Evolutionary conservation across 1,140 invertebrate genomes (phyloP).

Genomic region (Aphaenogaster rudis): DNA sequence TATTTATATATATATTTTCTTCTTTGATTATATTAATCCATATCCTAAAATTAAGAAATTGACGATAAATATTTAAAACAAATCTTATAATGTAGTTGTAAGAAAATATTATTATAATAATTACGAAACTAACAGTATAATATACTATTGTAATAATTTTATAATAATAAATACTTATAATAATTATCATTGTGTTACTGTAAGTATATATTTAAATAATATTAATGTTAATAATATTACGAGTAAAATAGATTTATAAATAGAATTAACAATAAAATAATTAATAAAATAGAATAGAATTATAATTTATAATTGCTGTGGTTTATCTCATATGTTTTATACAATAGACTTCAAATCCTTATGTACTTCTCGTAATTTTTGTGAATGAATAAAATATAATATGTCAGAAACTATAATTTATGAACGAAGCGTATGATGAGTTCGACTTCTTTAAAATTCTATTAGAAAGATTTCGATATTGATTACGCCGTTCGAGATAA

Average conservation of each 20-base stretch:
- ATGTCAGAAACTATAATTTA: not conserved
- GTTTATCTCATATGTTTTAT: conserved; percentile 22
- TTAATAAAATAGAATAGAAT: not conserved
- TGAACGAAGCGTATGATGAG: conserved; percentile 6
- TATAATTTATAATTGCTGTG: conserved; percentile 23
- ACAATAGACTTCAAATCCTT: conserved; percentile 29
- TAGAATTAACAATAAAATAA: not conserved
- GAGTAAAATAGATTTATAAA: not conserved
- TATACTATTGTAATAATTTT: conserved; percentile 4
- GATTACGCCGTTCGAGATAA: not conserved
- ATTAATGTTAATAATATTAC: not conserved
- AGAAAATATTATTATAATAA: not conserved
- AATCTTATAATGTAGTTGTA: not conserved
- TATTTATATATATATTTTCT: conserved; percentile 57
- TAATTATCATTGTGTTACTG: not conserved
- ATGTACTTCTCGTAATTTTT: conserved; percentile 14
- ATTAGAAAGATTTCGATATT: conserved; percentile 14
- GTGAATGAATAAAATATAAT: conserved; percentile 32
- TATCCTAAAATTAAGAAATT: conserved; percentile 53
- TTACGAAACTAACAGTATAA: not conserved
- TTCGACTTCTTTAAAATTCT: conserved; percentile 13
- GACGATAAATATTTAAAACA: conserved; percentile 3
- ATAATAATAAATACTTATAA: conserved; percentile 10
- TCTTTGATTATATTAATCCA: conserved; percentile 59
- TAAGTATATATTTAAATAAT: conserved; percentile 18